A percentile compares a stretch with the other conserved stretches of the same genome.
Conservation (phyloP, 2,888 invertebrate species). For the Argyra leucocephala region DNA sequence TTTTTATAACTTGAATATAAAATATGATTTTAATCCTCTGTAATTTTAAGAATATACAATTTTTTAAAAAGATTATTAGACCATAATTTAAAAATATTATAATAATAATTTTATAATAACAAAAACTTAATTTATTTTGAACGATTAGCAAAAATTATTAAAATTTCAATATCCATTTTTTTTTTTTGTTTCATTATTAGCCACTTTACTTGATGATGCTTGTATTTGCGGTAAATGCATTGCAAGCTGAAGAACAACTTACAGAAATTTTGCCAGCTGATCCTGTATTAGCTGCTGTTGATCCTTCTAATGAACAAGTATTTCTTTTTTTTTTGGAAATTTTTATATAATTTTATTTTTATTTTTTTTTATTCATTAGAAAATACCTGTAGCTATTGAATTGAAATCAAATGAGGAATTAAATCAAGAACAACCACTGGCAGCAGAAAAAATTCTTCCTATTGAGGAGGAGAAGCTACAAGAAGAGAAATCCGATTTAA, state of each 20-base stretch:
- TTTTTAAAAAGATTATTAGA: no score
- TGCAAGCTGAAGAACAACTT: neutral
- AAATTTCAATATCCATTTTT: no score
- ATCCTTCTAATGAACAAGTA: neutral
- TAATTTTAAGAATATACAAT: no score
- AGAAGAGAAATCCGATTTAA: neutral
- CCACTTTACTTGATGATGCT: neutral
- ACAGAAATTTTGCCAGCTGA: neutral
- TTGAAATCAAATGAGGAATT: neutral
- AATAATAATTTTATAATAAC: no score
- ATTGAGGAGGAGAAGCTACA: neutral
- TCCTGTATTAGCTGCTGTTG: neutral
- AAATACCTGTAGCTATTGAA: neutral
- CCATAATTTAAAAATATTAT: no score
- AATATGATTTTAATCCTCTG: no score
- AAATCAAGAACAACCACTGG: neutral
- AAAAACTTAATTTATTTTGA: no score
- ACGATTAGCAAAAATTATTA: no score
- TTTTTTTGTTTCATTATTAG: no score
- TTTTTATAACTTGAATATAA: no score
- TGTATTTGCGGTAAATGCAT: neutral
- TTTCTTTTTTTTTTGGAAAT: neutral
- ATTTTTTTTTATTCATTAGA: neutral
- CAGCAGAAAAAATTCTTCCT: neutral
- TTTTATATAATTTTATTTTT: neutral